Conservation (phyloP, 2,888 invertebrate genomes). For the Embidobia sp. region DNA sequence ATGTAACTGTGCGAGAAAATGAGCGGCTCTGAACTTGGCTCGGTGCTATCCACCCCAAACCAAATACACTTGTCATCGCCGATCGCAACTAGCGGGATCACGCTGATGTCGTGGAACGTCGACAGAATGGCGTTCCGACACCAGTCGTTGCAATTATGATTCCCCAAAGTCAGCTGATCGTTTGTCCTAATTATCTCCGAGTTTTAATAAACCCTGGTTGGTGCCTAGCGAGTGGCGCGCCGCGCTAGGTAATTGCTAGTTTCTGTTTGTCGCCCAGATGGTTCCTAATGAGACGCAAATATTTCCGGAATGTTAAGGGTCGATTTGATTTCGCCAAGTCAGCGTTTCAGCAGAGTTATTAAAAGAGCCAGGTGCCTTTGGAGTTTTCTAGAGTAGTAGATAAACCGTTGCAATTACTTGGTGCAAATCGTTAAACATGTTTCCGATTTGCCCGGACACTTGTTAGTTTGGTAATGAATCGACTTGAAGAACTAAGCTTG, state of each 20-base stretch:
- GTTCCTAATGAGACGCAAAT: constrained; percentile 8
- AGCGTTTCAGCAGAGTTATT: constrained; percentile 6
- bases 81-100: too few relatives aligned
- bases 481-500: background rate
- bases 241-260: constrained; percentile 7
- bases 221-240: background rate
- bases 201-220: background rate
- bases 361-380: background rate
- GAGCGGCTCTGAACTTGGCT: constrained; percentile 3
- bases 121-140: constrained; percentile 20
- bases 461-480: constrained; percentile 9
- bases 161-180: constrained; percentile 5
- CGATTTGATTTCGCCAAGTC: constrained; percentile 8
- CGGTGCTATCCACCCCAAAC: constrained; percentile 37
- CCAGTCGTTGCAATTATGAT: constrained; percentile 6
- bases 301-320: constrained; percentile 17
- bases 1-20: constrained; percentile 38
- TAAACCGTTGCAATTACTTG: constrained; percentile 13
- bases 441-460: constrained; percentile 7
- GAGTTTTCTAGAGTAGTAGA: background rate
- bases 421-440: constrained; percentile 3
- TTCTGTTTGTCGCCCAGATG: constrained; percentile 5
- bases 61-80: constrained; percentile 28
- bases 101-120: constrained; percentile 8
- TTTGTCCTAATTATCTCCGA: constrained; percentile 8